Evolutionary conservation across 2,113 vertebrate species (phyloP).

Genomic region (Microcebus tavaratra): DNA sequence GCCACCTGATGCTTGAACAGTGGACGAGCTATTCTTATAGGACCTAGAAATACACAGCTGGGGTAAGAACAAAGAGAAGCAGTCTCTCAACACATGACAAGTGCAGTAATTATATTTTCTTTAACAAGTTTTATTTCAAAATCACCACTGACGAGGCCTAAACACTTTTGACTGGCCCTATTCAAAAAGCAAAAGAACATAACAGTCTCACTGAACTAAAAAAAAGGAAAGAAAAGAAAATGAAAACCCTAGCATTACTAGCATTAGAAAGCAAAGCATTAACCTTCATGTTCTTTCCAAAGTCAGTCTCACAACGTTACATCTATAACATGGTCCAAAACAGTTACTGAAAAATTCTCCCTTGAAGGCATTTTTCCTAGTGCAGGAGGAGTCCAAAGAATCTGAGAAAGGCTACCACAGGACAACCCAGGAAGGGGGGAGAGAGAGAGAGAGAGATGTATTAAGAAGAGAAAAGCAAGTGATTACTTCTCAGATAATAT

Average conservation of each 20-base stretch:
- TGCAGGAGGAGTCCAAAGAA: neutral
- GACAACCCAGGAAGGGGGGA: neutral
- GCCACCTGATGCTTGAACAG: neutral
- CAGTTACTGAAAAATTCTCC: neutral
- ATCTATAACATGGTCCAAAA: neutral
- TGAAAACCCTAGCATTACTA: neutral
- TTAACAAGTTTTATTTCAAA: constrained; percentile 60
- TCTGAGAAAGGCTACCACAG: neutral
- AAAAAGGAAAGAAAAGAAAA: neutral
- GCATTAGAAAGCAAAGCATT: constrained; percentile 4
- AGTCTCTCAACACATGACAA: neutral
- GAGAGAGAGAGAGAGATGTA: neutral
- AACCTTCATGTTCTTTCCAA: constrained; percentile 16
- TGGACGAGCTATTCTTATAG: neutral
- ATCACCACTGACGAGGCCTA: constrained; percentile 44
- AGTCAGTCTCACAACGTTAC: neutral
- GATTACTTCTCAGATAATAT: neutral
- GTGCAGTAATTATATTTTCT: constrained; percentile 27
- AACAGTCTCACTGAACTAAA: neutral
- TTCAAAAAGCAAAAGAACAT: constrained; percentile 32
- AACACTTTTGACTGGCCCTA: neutral
- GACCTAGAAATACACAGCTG: constrained; percentile 21
- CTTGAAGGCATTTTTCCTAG: neutral
- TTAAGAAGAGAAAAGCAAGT: neutral
- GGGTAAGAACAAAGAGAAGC: neutral